phyloP scores from a whole-genome alignment of 2,113 vertebrate genomes.

The Etheostoma spectabile region DNA sequence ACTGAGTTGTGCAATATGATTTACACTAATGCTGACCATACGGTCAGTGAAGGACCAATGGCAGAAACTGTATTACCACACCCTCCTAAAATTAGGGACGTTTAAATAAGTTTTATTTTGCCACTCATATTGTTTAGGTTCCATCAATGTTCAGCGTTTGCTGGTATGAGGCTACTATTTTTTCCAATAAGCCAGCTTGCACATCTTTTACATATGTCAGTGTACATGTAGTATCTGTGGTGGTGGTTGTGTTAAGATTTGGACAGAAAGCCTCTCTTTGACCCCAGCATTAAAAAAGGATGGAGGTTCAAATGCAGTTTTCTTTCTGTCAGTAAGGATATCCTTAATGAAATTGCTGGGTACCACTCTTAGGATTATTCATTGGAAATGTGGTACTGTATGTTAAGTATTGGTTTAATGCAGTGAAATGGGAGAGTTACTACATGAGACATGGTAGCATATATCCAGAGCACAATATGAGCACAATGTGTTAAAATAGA shows the following conservation, averaged over 20 bases:
- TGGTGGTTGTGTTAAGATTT: neutral
- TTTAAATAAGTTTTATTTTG: neutral
- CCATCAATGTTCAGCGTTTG: neutral
- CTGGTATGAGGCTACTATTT: neutral
- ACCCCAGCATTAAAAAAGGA: neutral
- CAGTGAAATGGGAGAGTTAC: neutral
- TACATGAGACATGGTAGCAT: neutral
- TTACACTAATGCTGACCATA: neutral
- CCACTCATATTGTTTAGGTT: neutral
- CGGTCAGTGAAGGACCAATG: neutral
- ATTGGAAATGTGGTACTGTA: neutral
- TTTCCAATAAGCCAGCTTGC: neutral
- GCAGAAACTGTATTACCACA: neutral
- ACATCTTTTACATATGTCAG: neutral
- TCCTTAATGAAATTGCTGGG: neutral
- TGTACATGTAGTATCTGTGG: neutral
- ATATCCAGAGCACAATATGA: neutral
- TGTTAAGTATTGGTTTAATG: neutral
- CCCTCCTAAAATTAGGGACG: neutral
- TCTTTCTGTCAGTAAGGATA: neutral
- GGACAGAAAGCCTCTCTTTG: neutral
- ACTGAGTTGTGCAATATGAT: neutral
- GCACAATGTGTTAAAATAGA: conserved; percentile 2
- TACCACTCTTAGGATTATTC: neutral
- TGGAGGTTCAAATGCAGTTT: conserved; percentile 1